These are phyloP conservation scores for Amphipoea lucens DNA, from an alignment of 2,888 invertebrate genomes.

Conservation along the genomic window DNA sequence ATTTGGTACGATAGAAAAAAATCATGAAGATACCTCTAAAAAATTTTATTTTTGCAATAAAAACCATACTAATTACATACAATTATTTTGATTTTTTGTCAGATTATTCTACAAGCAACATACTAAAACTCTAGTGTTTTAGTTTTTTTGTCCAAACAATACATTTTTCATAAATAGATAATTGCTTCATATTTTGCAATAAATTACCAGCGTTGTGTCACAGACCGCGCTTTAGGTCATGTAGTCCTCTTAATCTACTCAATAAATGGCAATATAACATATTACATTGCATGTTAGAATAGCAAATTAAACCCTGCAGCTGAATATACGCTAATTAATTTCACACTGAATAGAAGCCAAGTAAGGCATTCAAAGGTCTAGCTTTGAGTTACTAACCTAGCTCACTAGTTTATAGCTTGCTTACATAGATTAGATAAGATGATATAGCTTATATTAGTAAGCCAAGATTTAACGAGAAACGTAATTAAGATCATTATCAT, in stretches of 20 bases:
- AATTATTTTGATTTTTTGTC: too few species aligned
- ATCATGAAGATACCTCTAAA: too few species aligned
- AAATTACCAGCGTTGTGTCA: too few species aligned
- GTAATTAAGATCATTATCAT: slow-evolving; percentile 44
- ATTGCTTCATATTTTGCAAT: too few species aligned
- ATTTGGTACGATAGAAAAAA: too few species aligned
- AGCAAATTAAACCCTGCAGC: slow-evolving; percentile 14
- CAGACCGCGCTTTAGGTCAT: too few species aligned
- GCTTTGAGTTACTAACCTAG: slow-evolving; percentile 22
- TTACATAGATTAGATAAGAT: slow-evolving; percentile 26
- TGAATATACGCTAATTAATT: slow-evolving; percentile 39
- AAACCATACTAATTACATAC: too few species aligned
- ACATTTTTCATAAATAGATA: too few species aligned
- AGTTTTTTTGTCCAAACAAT: too few species aligned
- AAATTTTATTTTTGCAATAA: too few species aligned
- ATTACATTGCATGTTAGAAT: background rate
- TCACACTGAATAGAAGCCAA: slow-evolving; percentile 31
- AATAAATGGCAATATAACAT: background rate
- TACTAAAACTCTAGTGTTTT: too few species aligned
- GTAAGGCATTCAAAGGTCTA: slow-evolving; percentile 24
- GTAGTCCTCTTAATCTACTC: background rate
- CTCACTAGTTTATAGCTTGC: slow-evolving; percentile 29
- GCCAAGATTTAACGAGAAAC: slow-evolving; percentile 32
- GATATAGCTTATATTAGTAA: slow-evolving; percentile 33
- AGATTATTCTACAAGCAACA: too few species aligned